Conservation (phyloP, 2,113 vertebrate species). For the Isurus oxyrinchus region DNA sequence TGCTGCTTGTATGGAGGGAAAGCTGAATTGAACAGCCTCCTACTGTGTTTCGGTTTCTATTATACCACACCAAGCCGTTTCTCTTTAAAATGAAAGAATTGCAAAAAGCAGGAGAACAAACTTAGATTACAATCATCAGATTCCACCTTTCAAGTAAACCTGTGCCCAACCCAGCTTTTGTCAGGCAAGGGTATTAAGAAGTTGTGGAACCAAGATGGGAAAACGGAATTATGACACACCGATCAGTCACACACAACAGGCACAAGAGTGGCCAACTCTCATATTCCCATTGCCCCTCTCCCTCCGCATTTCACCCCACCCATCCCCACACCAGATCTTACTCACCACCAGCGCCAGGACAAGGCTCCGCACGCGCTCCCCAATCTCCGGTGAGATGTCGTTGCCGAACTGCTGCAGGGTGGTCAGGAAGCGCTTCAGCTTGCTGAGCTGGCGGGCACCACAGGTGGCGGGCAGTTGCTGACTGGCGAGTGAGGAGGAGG, state of each 20-base stretch:
- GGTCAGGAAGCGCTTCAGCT: conserved; percentile 95
- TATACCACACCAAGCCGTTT: not conserved
- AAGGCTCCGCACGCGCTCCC: conserved; percentile 89
- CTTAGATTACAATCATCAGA: no score
- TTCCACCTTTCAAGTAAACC: not conserved
- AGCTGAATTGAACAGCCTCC: not conserved
- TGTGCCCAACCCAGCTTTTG: not conserved
- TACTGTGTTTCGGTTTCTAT: not conserved
- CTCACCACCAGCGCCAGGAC: conserved; percentile 91
- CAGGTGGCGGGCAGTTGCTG: conserved; percentile 96
- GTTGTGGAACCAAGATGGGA: not conserved
- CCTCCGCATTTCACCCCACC: no score
- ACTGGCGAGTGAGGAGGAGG: conserved; percentile 82
- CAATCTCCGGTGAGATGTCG: conserved; percentile 96
- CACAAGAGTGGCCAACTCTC: not conserved
- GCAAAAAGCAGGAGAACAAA: not conserved
- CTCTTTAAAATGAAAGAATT: not conserved
- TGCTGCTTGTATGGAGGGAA: not conserved
- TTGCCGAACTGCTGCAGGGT: conserved; percentile 98
- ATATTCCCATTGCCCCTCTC: not conserved
- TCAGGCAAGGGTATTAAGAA: not conserved
- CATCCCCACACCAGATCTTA: not conserved
- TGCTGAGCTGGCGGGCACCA: conserved; percentile 94
- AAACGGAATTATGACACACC: not conserved
- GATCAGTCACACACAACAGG: not conserved